These are phyloP conservation scores for Melolontha melolontha DNA, from an alignment of 2,888 invertebrate species.

Conservation along the genomic window DNA sequence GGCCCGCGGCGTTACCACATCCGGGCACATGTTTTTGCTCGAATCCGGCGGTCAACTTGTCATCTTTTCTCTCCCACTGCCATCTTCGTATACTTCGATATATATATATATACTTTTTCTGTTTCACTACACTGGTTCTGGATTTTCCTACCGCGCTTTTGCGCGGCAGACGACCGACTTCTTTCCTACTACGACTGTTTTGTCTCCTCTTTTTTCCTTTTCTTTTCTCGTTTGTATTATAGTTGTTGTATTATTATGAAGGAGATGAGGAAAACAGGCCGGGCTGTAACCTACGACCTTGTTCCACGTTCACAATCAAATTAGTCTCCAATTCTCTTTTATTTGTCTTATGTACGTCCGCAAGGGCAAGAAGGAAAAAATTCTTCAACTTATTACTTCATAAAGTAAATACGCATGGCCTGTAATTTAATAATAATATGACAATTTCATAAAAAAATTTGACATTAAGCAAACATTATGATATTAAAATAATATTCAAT, in stretches of 20 bases:
- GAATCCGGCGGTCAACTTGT: conserved; percentile 46
- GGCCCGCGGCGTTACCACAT: conserved; percentile 58
- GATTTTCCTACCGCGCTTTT: conserved; percentile 26
- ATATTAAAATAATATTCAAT: too few relatives aligned
- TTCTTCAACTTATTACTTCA: too few relatives aligned
- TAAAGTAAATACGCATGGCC: too few relatives aligned
- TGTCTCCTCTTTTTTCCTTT: conserved; percentile 20
- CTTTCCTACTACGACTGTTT: conserved; percentile 14
- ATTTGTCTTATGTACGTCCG: too few relatives aligned
- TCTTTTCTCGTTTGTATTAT: conserved; percentile 10
- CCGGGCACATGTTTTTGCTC: conserved; percentile 60
- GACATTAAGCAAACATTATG: too few relatives aligned
- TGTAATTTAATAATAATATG: too few relatives aligned
- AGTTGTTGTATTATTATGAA: conserved; percentile 27
- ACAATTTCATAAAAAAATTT: too few relatives aligned
- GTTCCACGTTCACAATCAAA: too few relatives aligned
- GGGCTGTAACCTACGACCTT: conserved; percentile 9
- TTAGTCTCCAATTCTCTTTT: too few relatives aligned
- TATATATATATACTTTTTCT: too few relatives aligned
- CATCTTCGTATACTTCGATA: conserved; percentile 3
- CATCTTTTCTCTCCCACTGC: conserved; percentile 32
- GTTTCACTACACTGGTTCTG: conserved; percentile 28
- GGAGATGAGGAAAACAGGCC: conserved; percentile 9
- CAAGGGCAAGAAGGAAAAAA: too few relatives aligned
- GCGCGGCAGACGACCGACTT: conserved; percentile 26